Evolutionary conservation across 2,888 invertebrate genomes (phyloP), one percentile per base, ranked within the genome.

Genomic region (Phengaris alcon): DNA sequence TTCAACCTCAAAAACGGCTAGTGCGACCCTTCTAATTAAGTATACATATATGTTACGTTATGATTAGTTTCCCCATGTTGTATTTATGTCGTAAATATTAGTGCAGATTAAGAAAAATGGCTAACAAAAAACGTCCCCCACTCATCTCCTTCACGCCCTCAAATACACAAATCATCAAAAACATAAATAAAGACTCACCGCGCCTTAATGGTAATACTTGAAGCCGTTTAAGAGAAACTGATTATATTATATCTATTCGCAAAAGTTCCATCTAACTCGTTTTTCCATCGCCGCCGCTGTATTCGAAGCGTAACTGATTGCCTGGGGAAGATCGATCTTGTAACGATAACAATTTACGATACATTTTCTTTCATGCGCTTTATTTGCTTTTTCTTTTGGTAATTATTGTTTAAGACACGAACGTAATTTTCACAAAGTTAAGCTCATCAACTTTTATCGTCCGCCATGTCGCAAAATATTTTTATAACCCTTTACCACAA

Each of bases 221-320:
- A 22, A 22, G 22, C 22, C 22, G 22, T 22, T 22, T 22, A 0
- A 22, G 22, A 22, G 22, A 22, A 22, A 22, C 22, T 1, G 22
- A 22, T 22, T 22, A 22, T 22, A 22, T 22, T 22, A 22, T 22
- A 22, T 22, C 22, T 22, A 22, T 64, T 35, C 44, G 35, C 35
- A 12, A 35, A 69, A 22, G 46, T 69, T 69, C 48, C 48, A 69
- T 69, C 48, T 15, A 48, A 69, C n/a, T 48, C 15, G 9, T 69
- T 48, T 35, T 69, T 48, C 48, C 48, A 48, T 48, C 48, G 46
- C 69, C 48, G 46, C 69, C 48, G 9, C 22, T 22, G 10, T 48
- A 48, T 68, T 68, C n/a, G 44, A 68, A 68, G 68, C 69, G 69
- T 69, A 48, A 48, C n/a, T 69, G 69, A 69, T 69, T 69, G 69